Percentiles rank a stretch among this genome's conserved stretches.
Evolutionary conservation across 2,113 vertebrate species (phyloP).

Genomic region (Isichthys henryi): DNA sequence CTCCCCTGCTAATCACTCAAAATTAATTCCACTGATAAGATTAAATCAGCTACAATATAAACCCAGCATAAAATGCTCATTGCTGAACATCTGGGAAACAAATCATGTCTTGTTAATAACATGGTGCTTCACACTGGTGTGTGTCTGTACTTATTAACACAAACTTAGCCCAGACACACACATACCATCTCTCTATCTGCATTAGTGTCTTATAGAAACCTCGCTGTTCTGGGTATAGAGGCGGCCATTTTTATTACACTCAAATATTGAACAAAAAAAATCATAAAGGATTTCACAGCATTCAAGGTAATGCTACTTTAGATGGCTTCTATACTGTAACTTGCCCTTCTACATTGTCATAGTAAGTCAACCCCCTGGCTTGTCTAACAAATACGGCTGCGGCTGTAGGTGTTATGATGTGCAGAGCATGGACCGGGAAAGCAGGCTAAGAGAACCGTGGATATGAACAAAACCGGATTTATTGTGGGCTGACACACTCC

Average conservation of each 20-base stretch:
- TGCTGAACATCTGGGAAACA: neutral
- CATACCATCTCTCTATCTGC: neutral
- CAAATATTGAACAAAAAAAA: neutral
- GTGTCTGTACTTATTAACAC: neutral
- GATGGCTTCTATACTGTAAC: neutral
- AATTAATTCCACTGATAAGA: neutral
- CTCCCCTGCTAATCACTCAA: neutral
- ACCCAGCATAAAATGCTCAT: neutral
- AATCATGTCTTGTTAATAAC: neutral
- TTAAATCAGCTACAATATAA: neutral
- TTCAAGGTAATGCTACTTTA: neutral
- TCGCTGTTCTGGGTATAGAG: neutral
- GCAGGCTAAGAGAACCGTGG: too few relatives aligned
- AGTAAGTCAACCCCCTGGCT: neutral
- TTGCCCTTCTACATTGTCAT: neutral
- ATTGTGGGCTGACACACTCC: too few relatives aligned
- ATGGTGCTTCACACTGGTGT: neutral
- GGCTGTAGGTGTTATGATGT: neutral
- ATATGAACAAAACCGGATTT: too few relatives aligned
- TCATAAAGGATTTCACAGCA: neutral
- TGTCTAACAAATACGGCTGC: neutral
- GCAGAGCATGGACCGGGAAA: too few relatives aligned
- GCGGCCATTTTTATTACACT: neutral
- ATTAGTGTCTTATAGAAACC: neutral
- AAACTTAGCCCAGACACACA: neutral